Evolutionary conservation across 1,140 invertebrate genomes (phyloP).

Genomic region (Trachymyrmex cornetzi): DNA sequence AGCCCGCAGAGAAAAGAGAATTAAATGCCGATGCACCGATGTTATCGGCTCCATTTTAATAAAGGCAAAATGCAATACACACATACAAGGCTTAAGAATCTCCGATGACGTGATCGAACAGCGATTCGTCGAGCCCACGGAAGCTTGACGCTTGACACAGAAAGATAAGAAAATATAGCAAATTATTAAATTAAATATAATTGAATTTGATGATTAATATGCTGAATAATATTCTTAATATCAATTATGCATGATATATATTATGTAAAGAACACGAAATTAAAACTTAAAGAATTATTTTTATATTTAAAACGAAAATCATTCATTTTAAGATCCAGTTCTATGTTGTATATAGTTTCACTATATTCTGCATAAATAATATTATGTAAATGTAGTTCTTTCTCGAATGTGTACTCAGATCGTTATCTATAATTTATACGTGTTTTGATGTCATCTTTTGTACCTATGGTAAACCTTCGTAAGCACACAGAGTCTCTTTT

Average conservation of each 20-base stretch:
- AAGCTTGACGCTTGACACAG: background rate
- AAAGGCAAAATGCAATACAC: slow-evolving; percentile 22
- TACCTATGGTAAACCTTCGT: no score
- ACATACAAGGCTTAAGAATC: background rate
- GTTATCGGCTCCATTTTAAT: slow-evolving; percentile 50
- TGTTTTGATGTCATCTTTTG: background rate
- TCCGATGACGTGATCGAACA: slow-evolving; percentile 11
- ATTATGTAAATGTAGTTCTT: background rate
- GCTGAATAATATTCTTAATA: background rate
- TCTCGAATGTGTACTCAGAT: background rate
- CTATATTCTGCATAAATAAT: background rate
- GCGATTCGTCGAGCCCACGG: background rate
- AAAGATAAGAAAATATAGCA: background rate
- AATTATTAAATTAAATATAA: background rate
- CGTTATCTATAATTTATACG: background rate
- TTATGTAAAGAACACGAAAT: no score
- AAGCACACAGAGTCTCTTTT: no score
- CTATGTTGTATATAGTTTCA: background rate
- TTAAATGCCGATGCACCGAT: slow-evolving; percentile 50
- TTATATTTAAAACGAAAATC: background rate
- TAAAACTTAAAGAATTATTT: background rate
- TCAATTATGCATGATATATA: no score
- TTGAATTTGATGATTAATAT: background rate
- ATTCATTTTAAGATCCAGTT: background rate
- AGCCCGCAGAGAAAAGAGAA: slow-evolving; percentile 39